These are phyloP conservation scores for Mugil cephalus DNA, from an alignment of 2,113 vertebrate genomes.

Conservation along the genomic window DNA sequence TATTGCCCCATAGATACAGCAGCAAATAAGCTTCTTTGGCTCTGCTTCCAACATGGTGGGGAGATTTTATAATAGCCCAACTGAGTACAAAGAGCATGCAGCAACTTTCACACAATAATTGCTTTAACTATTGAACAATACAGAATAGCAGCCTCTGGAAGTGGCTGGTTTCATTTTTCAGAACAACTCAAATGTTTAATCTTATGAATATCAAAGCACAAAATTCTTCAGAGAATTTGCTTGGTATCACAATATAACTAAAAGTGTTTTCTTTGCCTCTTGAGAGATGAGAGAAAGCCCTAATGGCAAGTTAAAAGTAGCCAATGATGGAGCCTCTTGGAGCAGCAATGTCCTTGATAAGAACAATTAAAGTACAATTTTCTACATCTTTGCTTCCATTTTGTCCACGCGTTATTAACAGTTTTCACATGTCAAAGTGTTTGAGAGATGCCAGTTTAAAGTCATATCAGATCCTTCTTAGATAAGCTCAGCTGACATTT, in stretches of 20 bases:
- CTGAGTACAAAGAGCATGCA: constrained; percentile 32
- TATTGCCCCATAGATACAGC: constrained; percentile 48
- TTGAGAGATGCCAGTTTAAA: constrained; percentile 75
- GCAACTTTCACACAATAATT: constrained; percentile 46
- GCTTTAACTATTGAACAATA: constrained; percentile 49
- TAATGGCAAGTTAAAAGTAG: constrained; percentile 40
- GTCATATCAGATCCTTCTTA: constrained; percentile 78
- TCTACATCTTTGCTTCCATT: constrained; percentile 18
- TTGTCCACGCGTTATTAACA: constrained; percentile 46
- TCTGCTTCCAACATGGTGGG: constrained; percentile 22
- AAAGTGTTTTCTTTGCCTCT: background rate
- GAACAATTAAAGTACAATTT: constrained; percentile 36
- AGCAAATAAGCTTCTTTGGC: constrained; percentile 55
- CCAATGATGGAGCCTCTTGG: constrained; percentile 38
- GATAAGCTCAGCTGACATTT: constrained; percentile 80
- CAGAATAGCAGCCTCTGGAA: constrained; percentile 47
- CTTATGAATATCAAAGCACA: constrained; percentile 57
- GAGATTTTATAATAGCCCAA: constrained; percentile 32
- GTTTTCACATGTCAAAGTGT: constrained; percentile 61
- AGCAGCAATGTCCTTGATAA: constrained; percentile 17
- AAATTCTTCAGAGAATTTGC: constrained; percentile 43
- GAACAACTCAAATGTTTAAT: constrained; percentile 42
- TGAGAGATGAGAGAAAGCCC: constrained; percentile 27
- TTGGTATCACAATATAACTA: constrained; percentile 15
- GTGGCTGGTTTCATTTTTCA: constrained; percentile 54